A percentile compares a stretch with the other conserved stretches of the same genome.
phyloP scores from a whole-genome alignment of 2,888 invertebrate genomes.

The Deladenus siricidicola region DNA sequence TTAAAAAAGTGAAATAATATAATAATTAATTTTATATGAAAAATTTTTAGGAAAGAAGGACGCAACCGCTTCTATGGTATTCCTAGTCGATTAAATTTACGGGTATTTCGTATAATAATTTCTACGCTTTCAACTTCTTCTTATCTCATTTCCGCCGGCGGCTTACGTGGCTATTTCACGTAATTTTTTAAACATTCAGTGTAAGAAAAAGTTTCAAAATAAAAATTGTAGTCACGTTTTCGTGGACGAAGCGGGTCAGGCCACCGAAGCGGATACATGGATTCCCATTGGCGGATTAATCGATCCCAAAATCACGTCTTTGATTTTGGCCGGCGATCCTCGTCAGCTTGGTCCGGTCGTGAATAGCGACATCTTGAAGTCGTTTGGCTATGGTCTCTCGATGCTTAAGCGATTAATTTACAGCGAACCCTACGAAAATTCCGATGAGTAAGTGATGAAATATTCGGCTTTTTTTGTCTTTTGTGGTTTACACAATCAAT shows the following conservation, averaged over 20 bases:
- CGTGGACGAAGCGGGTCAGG: constrained; percentile 32
- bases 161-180: constrained; percentile 27
- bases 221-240: constrained; percentile 29
- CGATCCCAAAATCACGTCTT: constrained; percentile 12
- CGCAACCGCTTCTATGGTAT: constrained; percentile 22
- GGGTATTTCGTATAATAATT: constrained; percentile 24
- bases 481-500: background rate
- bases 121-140: constrained; percentile 21
- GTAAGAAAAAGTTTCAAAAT: background rate
- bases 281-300: constrained; percentile 26
- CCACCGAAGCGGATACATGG: constrained; percentile 28
- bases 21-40: too few species aligned
- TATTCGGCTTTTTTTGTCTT: background rate
- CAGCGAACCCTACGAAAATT: background rate
- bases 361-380: constrained; percentile 12
- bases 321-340: constrained; percentile 30
- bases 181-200: too few species aligned
- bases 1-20: too few species aligned
- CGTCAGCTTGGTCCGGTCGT: constrained; percentile 22
- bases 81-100: constrained; percentile 21
- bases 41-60: constrained; percentile 15
- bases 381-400: constrained; percentile 19
- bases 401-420: constrained; percentile 19
- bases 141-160: constrained; percentile 20
- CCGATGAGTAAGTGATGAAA: background rate